These are phyloP conservation scores for Heliconius melpomene DNA, from an alignment of 1,140 invertebrate genomes.

Conservation along the genomic window DNA sequence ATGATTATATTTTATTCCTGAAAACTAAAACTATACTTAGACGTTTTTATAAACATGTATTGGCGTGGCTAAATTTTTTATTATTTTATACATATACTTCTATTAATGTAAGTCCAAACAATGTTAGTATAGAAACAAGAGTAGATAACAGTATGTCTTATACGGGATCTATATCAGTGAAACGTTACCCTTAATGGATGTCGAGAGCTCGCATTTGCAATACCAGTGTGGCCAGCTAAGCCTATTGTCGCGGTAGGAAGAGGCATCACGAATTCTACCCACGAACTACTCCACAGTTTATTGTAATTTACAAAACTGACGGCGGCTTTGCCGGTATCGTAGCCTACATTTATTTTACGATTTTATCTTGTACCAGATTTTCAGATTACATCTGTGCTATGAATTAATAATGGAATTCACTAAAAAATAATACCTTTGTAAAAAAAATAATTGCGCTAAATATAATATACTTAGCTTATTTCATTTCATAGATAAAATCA, in stretches of 20 bases:
- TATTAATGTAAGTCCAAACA: neutral
- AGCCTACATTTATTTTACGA: slow-evolving; percentile 58
- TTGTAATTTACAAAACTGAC: slow-evolving; percentile 78
- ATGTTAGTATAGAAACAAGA: neutral
- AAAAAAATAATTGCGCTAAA: neutral
- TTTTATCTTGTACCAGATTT: slow-evolving; percentile 40
- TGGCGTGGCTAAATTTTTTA: neutral
- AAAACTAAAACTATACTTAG: neutral
- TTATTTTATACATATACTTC: neutral
- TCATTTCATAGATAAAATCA: neutral
- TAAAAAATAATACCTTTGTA: neutral
- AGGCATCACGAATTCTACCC: slow-evolving; percentile 69
- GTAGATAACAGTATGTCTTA: neutral
- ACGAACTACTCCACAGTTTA: slow-evolving; percentile 72
- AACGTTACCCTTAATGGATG: slow-evolving; percentile 63
- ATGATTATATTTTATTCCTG: no score
- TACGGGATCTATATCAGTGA: slow-evolving; percentile 44
- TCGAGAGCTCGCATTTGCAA: slow-evolving; percentile 58
- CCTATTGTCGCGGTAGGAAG: slow-evolving; percentile 65
- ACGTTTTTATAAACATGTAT: no score
- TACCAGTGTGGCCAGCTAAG: slow-evolving; percentile 51
- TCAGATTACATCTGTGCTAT: slow-evolving; percentile 25
- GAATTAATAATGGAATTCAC: slow-evolving; percentile 21
- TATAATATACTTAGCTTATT: neutral
- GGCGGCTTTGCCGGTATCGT: slow-evolving; percentile 64